A percentile compares a stretch with the other conserved stretches of the same genome.
phyloP scores from a whole-genome alignment of 2,113 vertebrate species.

The Capra hircus region DNA sequence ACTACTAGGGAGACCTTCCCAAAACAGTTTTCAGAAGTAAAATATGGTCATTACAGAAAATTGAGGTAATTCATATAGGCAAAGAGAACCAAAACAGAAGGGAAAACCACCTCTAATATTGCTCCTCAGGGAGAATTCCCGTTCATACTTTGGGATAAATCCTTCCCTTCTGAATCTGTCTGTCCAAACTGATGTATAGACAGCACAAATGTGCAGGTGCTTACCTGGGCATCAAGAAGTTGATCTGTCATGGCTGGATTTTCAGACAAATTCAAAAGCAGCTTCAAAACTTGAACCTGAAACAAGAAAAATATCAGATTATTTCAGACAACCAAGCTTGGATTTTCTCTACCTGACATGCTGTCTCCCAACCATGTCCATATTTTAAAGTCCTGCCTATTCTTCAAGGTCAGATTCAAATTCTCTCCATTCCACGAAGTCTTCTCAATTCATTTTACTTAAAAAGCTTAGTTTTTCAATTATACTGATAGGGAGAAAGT shows the following conservation, averaged over 20 bases:
- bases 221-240: constrained; percentile 90
- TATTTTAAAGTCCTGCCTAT: not conserved
- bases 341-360: not conserved
- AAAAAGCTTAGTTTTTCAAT: not conserved
- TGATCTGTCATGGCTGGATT: constrained; percentile 89
- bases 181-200: not conserved
- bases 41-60: not conserved
- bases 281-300: constrained; percentile 91
- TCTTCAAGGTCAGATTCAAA: not conserved
- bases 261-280: constrained; percentile 94
- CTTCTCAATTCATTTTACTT: not conserved
- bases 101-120: not conserved
- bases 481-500: not conserved
- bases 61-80: not conserved
- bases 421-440: not conserved
- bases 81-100: not conserved
- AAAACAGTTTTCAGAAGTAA: not conserved
- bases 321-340: not conserved
- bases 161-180: not conserved
- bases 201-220: not conserved
- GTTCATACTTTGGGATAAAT: not conserved
- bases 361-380: not conserved
- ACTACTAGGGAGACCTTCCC: not conserved
- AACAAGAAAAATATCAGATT: constrained; percentile 41
- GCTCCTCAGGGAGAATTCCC: not conserved